Evolutionary conservation across 2,797 vertebrate species (phyloP), one percentile per base, ranked within the genome.

Genomic region (Rhodeus uyekii): DNA sequence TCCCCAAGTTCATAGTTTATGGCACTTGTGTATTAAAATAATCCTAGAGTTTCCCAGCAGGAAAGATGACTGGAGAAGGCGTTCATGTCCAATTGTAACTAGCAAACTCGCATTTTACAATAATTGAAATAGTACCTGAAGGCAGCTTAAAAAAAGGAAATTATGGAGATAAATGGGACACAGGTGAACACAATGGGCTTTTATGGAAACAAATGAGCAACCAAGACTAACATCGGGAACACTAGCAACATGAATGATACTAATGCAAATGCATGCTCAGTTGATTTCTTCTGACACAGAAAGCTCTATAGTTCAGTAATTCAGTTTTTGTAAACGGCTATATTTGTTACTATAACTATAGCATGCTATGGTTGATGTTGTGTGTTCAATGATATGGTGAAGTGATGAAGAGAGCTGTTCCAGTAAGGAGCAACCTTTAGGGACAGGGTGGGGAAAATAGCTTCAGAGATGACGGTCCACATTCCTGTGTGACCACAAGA

Each of bases 401-500:
- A 29, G 38, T 80, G 76, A 80, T 73, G 72, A 85, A 80, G 48
- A 73, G 75, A 34, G 58, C 61, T 64, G 82, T 84, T 86, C 58
- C 77, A 81, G 82, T 78, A 81, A 78, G 75, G 32, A 34, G 13
- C 81, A 69, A 85, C 76, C 78, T 85, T 87, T 67, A 69, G 76
- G 44, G 75, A 84, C 73, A 63, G 42, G 60, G 72, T 68, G 60
- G 36, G 67, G 76, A 84, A 87, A 87, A 68, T 79, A 77, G 67
- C 68, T 69, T 61, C 68, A 44, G 80, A 84, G 83, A 86, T 87
- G 87, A 88, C 86, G 80, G 85, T 81, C 63, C 67, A 86, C 81
- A 83, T 89, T 91, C 85, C 85, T 81, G 55, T 19, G 78, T 74
- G 68, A 87, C 83, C 81, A 60, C 85, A 88, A 78, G 86, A 75